Conservation (phyloP, 1,140 invertebrate genomes). For the Drosophila serrata region DNA sequence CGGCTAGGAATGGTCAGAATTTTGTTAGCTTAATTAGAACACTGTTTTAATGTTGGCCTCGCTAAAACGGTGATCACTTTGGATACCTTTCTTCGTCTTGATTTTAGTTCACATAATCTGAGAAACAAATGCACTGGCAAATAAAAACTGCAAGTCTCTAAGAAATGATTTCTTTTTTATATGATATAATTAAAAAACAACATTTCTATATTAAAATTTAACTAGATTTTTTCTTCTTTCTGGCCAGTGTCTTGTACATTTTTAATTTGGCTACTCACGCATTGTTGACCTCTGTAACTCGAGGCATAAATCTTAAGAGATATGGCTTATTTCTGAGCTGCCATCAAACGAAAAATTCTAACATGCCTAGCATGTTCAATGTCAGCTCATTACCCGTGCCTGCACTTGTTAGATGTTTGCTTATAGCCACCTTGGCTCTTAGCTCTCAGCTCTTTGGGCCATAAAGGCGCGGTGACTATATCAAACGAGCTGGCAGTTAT, state of each 20-base stretch:
- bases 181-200: too few relatives aligned
- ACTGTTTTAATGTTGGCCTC: constrained; percentile 17
- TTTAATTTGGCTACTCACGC: constrained; percentile 43
- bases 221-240: background rate
- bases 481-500: constrained; percentile 61
- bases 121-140: background rate
- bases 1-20: constrained; percentile 42
- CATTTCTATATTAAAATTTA: too few relatives aligned
- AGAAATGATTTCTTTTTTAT: background rate
- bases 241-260: background rate
- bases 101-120: background rate
- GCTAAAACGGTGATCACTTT: constrained; percentile 12
- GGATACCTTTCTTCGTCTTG: constrained; percentile 3
- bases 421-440: constrained; percentile 42
- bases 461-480: constrained; percentile 56
- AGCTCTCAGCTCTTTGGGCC: constrained; percentile 22
- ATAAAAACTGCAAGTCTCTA: background rate
- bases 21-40: constrained; percentile 46
- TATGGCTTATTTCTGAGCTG: constrained; percentile 50
- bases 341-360: constrained; percentile 59
- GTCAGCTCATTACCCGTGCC: constrained; percentile 65
- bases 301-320: constrained; percentile 36
- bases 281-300: constrained; percentile 55
- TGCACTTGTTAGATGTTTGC: constrained; percentile 43
- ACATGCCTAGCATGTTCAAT: constrained; percentile 54